Evolutionary conservation across 2,888 invertebrate species (phyloP).

Genomic region (Phoenoteleia sp.): DNA sequence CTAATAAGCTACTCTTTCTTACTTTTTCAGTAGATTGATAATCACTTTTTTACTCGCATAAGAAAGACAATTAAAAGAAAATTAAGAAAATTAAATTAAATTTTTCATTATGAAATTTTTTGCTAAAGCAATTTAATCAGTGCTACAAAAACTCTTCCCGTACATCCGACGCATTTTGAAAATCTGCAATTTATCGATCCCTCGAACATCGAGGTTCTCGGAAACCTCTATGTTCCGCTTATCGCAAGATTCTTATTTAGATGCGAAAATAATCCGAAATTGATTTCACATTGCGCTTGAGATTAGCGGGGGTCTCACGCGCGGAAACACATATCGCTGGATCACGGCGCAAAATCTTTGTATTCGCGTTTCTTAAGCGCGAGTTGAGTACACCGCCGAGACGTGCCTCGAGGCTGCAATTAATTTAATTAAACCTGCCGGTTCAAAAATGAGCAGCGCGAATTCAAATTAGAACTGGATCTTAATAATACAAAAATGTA

Average conservation of each 20-base stretch:
- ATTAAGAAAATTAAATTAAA: too few species aligned
- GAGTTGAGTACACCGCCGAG: conserved; percentile 3
- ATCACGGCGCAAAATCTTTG: conserved; percentile 20
- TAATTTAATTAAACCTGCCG: conserved; percentile 64
- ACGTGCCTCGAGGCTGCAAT: conserved; percentile 60
- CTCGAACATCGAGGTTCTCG: neutral
- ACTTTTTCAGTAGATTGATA: too few species aligned
- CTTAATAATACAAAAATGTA: conserved; percentile 48
- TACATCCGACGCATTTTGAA: too few species aligned
- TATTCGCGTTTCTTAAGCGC: conserved; percentile 19
- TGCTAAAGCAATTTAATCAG: too few species aligned
- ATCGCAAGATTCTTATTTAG: neutral
- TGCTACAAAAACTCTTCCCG: too few species aligned
- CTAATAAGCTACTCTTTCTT: too few species aligned
- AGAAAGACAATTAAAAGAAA: too few species aligned
- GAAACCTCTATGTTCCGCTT: neutral
- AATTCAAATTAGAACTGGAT: conserved; percentile 59
- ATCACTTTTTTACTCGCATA: too few species aligned
- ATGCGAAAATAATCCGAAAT: conserved; percentile 19
- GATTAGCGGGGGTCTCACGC: neutral
- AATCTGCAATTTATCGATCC: neutral
- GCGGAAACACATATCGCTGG: conserved; percentile 12
- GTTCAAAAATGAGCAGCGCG: conserved; percentile 61
- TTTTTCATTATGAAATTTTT: too few species aligned
- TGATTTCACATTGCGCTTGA: neutral